Evolutionary conservation across 53 echinoderm and acorn worm genomes (phyloP), one percentile per base, ranked within the genome.

Genomic region (Astropecten irregularis): DNA sequence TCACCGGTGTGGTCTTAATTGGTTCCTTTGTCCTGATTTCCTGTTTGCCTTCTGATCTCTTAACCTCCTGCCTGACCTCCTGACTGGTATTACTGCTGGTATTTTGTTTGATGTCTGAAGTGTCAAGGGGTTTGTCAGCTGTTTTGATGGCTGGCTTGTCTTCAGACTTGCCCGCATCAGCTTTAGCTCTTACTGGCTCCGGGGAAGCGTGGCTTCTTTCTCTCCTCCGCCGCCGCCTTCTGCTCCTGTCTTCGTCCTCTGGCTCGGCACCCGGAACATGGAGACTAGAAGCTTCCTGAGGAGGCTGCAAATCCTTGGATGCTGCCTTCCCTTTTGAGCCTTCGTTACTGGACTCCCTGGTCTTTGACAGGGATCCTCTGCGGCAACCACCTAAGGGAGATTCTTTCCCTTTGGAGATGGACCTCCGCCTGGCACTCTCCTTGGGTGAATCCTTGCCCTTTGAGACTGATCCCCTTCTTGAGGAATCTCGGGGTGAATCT

Each of bases 401-500:
- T 62, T 79, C 79, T 16, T 44, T 68, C 1, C 68, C 68, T 33
- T 79, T 79, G 9, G 79, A 79, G 62, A 79, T 19, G 21, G 79
- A 79, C 23, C 48, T 61, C 34, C 34, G 60, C 19, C 77, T 62
- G 31, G 79, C 79, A 15, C 31, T 28, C 38, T 59, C 79, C 30
- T 79, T 79, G 8, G 79, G 79, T 10, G 79, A 79, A 9, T 79
- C 79, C 39, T 73, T 73, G 9, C 73, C 73, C 40, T 62, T 79
- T 23, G 79, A 56, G 57, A 79, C 13, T 16, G 79, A 79, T 28
- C 79, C 61, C 35, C 79, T 40, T 26, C 79, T 60, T 31, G 79
- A 79, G 49, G 79, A 19, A 34, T 76, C 76, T 76, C 40, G 38
- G n/a, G n/a, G n/a, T 4, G 58, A 40, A 4, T 79, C 79, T 3